Base-by-base conservation (phyloP, 1,140 invertebrate species). In the Sycobia sp. region DNA sequence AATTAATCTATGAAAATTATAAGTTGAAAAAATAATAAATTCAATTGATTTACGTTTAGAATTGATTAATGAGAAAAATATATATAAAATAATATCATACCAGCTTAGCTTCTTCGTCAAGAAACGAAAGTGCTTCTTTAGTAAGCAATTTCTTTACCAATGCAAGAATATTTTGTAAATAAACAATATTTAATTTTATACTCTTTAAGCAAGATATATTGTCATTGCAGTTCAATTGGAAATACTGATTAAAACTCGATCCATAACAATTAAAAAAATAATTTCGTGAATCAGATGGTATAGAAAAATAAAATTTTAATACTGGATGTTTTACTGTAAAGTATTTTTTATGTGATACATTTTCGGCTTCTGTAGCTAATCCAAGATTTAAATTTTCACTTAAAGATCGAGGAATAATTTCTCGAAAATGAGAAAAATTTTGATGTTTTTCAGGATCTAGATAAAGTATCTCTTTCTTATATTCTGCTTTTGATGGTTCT, bases 241-340 rank as follows among this genome's bases (percentile, higher is more conserved):
- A 89, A 72, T 91, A 91, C 73, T 93, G 91, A 80, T 93, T 92
- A 66, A 97, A 97, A 74, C 91, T 95, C 0, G 95, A 96, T 18
- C 95, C 95, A 72, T 92, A 94, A 72, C 94, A 94, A 49, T 90
- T 88, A 71, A 97, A 97, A 77, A 95, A 96, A 75, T 95, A 91
- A 10, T 87, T 89, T 0, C 88, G 88, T 2, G 91, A 87, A 80
- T 96, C 92, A 68, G 91, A 91, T 1, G 88, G 86, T 5, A 88
- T 84, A 0, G 86, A 87, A 68, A 84, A 84, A 63, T 89, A 88
- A 34, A 86, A 87, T 27, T 89, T 86, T 1, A 88, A 70, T 3
- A 86, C 86, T 1, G 85, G 72, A 61, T 72, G 70, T 63, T 77
- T 76, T 51, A 62, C 71, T 53, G 62, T 76, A 34, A 47, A 54